Conservation (phyloP, 1,140 invertebrate species). For the Rhyacophila brunnea region DNA sequence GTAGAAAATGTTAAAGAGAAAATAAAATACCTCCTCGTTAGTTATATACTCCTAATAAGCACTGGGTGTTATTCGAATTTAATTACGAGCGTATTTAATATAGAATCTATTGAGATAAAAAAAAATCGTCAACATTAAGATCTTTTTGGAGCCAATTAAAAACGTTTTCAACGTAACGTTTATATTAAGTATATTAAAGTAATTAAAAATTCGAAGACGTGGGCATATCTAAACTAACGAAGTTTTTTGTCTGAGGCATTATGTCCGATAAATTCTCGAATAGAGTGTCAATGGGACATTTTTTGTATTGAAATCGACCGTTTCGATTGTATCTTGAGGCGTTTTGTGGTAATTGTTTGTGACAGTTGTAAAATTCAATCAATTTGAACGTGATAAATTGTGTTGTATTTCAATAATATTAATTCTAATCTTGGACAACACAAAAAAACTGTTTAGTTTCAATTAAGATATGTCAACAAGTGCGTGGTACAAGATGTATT, state of each 20-base stretch:
- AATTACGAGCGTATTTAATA: constrained; percentile 23
- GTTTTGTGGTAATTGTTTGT: no score
- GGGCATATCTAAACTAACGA: constrained; percentile 20
- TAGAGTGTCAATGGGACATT: no score
- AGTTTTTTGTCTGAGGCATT: constrained; percentile 11
- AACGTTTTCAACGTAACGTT: constrained; percentile 25
- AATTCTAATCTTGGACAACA: no score
- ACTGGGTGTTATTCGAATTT: constrained; percentile 17
- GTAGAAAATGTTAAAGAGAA: constrained; percentile 8
- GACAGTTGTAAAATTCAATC: no score
- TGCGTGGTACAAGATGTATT: no score
- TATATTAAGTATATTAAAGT: constrained; percentile 23
- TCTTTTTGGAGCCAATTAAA: constrained; percentile 33
- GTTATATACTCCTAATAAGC: constrained; percentile 8
- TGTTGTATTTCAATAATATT: no score
- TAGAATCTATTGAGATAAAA: constrained; percentile 29
- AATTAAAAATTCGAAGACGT: constrained; percentile 16
- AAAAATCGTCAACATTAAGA: constrained; percentile 27
- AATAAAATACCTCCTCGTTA: constrained; percentile 22
- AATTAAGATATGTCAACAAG: no score
- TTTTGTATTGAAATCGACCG: no score
- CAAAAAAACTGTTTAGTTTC: no score
- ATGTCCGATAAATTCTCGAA: no score
- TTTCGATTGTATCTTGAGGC: no score
- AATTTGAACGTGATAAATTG: no score